These are phyloP conservation scores for Spatulosminthurus flaviceps DNA, from an alignment of 2,888 invertebrate species.

Conservation along the genomic window DNA sequence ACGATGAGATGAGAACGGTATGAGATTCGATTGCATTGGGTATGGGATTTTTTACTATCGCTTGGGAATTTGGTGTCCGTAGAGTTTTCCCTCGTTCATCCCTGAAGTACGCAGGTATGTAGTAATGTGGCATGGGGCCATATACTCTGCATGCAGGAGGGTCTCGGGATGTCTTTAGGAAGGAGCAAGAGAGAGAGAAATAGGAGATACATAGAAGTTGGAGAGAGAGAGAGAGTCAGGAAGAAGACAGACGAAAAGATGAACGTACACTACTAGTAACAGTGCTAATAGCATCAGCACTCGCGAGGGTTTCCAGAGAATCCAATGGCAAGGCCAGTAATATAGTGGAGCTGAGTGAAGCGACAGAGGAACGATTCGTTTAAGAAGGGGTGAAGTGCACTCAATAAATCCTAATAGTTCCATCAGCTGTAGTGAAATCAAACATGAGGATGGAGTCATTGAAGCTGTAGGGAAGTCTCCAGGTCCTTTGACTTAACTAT, in stretches of 20 bases:
- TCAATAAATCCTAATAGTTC: conserved; percentile 62
- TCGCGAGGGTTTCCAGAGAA: background rate
- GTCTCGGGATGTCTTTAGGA: background rate
- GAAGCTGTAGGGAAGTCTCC: conserved; percentile 42
- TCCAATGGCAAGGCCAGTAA: background rate
- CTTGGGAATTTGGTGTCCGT: background rate
- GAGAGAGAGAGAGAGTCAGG: background rate
- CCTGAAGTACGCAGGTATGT: background rate
- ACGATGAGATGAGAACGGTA: conserved; percentile 32
- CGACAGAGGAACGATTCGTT: conserved; percentile 30
- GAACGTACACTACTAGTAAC: background rate
- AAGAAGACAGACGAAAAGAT: background rate
- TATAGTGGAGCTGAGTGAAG: conserved; percentile 17
- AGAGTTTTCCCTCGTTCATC: background rate
- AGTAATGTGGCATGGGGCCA: background rate
- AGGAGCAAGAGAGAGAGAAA: background rate
- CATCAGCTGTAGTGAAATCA: conserved; percentile 54
- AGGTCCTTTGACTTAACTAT: background rate
- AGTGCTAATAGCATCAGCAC: conserved; percentile 16
- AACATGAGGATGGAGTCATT: conserved; percentile 48
- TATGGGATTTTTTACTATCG: background rate
- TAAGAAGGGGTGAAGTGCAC: conserved; percentile 50
- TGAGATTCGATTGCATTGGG: conserved; percentile 15
- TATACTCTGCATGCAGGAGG: background rate
- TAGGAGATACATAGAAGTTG: background rate